These are phyloP conservation scores for Sicus ferrugineus DNA, from an alignment of 2,888 invertebrate genomes.

Conservation along the genomic window DNA sequence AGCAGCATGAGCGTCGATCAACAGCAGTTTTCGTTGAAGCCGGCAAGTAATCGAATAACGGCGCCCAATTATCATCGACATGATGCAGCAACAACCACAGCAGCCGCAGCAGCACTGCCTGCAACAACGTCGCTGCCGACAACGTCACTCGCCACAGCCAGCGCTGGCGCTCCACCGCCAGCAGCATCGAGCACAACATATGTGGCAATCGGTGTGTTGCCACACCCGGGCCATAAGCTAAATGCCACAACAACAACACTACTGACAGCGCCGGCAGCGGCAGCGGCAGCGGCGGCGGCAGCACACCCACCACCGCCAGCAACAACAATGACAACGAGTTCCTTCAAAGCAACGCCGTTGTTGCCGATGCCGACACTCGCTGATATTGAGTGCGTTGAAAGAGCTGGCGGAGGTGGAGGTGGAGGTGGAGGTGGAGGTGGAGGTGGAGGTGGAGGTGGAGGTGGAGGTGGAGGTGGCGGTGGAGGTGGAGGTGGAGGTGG, in stretches of 20 bases:
- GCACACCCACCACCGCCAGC: conserved; percentile 35
- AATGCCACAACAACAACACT: conserved; percentile 6
- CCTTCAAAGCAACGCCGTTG: conserved; percentile 50
- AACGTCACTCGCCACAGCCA: neutral
- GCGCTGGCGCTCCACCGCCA: conserved; percentile 13
- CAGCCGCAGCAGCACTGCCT: conserved; percentile 21
- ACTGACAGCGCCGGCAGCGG: conserved; percentile 42
- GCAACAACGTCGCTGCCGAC: conserved; percentile 20
- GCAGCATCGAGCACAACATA: conserved; percentile 43
- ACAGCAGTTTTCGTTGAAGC: conserved; percentile 35
- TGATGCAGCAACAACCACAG: conserved; percentile 25
- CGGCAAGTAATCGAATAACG: conserved; percentile 14
- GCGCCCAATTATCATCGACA: conserved; percentile 25
- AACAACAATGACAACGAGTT: conserved; percentile 41
- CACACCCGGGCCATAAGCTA: conserved; percentile 23
- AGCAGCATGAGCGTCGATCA: conserved; percentile 51
- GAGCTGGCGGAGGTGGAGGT: neutral
- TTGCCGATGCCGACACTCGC: conserved; percentile 58
- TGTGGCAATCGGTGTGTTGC: conserved; percentile 49
- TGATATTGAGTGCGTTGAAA: conserved; percentile 53
- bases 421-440: neutral
- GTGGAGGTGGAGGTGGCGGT: neutral
- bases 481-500: neutral
- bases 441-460: neutral
- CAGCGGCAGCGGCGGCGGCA: conserved; percentile 38